Evolutionary conservation across 1,140 invertebrate species (phyloP).

Genomic region (Aphelinus certus): DNA sequence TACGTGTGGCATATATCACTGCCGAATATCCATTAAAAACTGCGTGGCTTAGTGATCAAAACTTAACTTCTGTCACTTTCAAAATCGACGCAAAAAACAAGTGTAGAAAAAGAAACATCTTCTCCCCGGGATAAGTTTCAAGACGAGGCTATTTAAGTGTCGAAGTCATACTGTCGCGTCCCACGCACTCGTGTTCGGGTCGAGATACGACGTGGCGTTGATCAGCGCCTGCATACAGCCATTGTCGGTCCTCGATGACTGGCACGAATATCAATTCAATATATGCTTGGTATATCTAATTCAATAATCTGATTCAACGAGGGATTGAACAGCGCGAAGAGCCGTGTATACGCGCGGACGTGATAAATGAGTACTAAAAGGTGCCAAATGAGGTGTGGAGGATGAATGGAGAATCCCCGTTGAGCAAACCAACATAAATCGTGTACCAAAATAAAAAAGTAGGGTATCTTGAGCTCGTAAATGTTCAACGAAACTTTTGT

Average conservation of each 20-base stretch:
- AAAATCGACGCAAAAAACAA: not conserved
- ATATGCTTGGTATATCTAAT: slow-evolving; percentile 53
- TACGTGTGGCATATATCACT: no score
- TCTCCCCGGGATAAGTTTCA: no score
- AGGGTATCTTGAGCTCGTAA: no score
- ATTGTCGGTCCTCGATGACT: slow-evolving; percentile 50
- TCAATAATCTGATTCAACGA: slow-evolving; percentile 56
- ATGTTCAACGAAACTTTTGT: no score
- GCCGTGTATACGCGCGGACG: slow-evolving; percentile 45
- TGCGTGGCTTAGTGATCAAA: not conserved
- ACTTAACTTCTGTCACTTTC: not conserved
- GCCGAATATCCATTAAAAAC: no score
- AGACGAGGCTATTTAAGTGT: no score
- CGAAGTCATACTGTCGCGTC: not conserved
- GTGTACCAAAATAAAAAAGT: no score
- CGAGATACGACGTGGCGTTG: not conserved
- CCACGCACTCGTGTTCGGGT: slow-evolving; percentile 1
- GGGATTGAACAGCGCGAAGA: slow-evolving; percentile 40
- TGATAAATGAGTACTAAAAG: slow-evolving; percentile 54
- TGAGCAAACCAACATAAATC: no score
- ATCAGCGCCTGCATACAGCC: slow-evolving; percentile 37
- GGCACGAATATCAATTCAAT: slow-evolving; percentile 62
- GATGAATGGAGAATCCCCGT: not conserved
- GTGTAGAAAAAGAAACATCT: not conserved
- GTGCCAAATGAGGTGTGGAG: not conserved